These are phyloP conservation scores for Branchellion lobata DNA, from an alignment of 2,888 invertebrate species.

Conservation along the genomic window DNA sequence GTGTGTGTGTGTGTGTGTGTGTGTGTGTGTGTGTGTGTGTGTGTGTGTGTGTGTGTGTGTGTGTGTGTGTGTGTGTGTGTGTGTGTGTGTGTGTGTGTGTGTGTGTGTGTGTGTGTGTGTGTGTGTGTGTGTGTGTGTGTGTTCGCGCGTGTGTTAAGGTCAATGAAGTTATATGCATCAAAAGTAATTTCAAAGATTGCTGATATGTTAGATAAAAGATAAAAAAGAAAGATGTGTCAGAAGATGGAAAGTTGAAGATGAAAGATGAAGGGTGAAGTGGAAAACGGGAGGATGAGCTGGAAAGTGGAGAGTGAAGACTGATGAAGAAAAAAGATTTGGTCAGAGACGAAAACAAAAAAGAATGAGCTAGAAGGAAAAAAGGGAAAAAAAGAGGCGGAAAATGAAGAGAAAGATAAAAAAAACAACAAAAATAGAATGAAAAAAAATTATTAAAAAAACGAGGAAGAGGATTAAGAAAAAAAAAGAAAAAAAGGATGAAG, in stretches of 20 bases:
- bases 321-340: not conserved
- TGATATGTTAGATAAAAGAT: no score
- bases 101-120: not conserved
- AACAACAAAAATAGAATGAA: not conserved
- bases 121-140: not conserved
- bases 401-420: not conserved
- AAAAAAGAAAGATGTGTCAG: no score
- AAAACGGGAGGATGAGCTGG: no score
- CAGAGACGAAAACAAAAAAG: not conserved
- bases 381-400: not conserved
- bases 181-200: no score
- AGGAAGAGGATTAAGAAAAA: no score
- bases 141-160: not conserved
- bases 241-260: not conserved
- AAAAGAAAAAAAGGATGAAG: not conserved
- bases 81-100: conserved; percentile 19
- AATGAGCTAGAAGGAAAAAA: not conserved
- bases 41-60: conserved; percentile 28
- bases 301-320: not conserved
- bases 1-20: conserved; percentile 27
- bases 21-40: conserved; percentile 30
- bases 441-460: no score
- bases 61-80: conserved; percentile 21
- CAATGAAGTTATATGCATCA: no score
- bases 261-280: not conserved